A percentile compares a stretch with the other conserved stretches of the same genome.
These are phyloP conservation scores for Lichenostomus cassidix DNA, from an alignment of 2,113 vertebrate genomes.

Conservation along the genomic window DNA sequence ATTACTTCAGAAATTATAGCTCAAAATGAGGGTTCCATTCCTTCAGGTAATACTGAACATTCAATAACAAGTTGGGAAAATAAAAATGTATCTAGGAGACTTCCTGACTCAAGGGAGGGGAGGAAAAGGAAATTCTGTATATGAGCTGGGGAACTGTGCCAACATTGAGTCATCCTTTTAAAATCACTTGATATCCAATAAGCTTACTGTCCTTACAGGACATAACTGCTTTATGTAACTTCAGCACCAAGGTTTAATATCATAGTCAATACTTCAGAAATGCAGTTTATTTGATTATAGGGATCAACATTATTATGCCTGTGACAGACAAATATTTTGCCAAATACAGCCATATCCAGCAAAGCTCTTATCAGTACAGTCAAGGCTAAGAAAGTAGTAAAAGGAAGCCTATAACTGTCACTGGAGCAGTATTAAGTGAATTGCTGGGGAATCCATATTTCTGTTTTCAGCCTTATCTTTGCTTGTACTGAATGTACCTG, in stretches of 20 bases:
- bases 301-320: not conserved
- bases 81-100: conserved; percentile 69
- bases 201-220: conserved; percentile 35
- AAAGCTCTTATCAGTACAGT: not conserved
- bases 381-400: not conserved
- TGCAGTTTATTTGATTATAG: not conserved
- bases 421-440: not conserved
- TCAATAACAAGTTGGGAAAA: conserved; percentile 58
- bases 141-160: conserved; percentile 65
- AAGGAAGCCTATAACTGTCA: not conserved
- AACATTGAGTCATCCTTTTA: conserved; percentile 75
- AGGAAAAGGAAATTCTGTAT: conserved; percentile 79
- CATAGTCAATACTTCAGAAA: not conserved
- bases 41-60: conserved; percentile 25
- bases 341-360: not conserved
- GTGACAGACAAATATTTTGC: not conserved
- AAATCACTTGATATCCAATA: conserved; percentile 67
- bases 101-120: conserved; percentile 75
- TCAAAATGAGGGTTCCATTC: not conserved
- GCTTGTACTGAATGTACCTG: not conserved
- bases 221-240: conserved; percentile 36
- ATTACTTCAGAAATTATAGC: not conserved
- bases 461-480: not conserved
- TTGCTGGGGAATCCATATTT: not conserved
- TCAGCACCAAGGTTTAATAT: conserved; percentile 14